Evolutionary conservation across 37 sponge, comb jelly and placozoan genomes (phyloP).

Genomic region (Tethya wilhelma): DNA sequence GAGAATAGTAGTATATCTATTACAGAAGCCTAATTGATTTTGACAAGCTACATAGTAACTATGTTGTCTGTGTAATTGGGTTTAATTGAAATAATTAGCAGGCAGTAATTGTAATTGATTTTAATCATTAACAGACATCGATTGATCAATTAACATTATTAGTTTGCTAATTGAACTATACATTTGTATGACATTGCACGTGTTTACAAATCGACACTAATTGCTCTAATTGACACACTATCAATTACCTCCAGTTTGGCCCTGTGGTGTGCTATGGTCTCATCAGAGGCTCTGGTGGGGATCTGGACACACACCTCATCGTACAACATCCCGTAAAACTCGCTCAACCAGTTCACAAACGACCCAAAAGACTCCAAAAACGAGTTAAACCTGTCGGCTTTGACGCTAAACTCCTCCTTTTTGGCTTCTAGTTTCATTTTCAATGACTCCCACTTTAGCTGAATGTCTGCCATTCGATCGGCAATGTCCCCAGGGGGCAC

Average conservation of each 20-base stretch:
- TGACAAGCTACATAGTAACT: too few relatives aligned
- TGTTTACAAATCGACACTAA: too few relatives aligned
- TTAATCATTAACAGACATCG: too few relatives aligned
- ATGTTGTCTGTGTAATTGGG: too few relatives aligned
- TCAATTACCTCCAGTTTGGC: slow-evolving; percentile 25
- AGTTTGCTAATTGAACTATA: too few relatives aligned
- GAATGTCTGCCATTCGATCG: neutral
- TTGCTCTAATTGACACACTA: too few relatives aligned
- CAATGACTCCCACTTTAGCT: slow-evolving; percentile 25
- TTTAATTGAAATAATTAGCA: too few relatives aligned
- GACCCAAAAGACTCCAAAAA: slow-evolving; percentile 9
- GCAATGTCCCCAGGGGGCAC: neutral
- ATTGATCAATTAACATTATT: too few relatives aligned
- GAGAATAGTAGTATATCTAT: too few relatives aligned
- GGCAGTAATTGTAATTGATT: too few relatives aligned
- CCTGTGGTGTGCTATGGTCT: slow-evolving; percentile 4
- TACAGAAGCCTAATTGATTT: too few relatives aligned
- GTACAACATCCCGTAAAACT: slow-evolving; percentile 6
- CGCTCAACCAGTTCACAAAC: slow-evolving; percentile 31
- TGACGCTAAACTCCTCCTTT: neutral
- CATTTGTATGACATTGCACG: too few relatives aligned
- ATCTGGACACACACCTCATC: slow-evolving; percentile 33
- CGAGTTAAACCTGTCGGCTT: neutral
- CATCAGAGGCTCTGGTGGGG: slow-evolving; percentile 8
- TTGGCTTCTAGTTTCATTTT: neutral